Evolutionary conservation across 2,113 vertebrate species (phyloP).

Genomic region (Aleadryas rufinucha): DNA sequence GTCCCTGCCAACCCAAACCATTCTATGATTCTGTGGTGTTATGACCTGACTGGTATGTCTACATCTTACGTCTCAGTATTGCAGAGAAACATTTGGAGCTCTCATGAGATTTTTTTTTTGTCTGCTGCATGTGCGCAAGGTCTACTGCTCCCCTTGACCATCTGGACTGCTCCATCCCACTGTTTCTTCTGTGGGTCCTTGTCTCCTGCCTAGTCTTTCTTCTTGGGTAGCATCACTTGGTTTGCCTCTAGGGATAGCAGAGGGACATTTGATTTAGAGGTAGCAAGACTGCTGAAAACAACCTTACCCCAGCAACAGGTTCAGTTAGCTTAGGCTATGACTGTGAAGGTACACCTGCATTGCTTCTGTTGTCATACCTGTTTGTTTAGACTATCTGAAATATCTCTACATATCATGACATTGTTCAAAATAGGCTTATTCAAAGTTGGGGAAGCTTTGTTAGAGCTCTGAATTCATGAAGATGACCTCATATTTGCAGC

Average conservation of each 20-base stretch:
- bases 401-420: background rate
- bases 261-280: background rate
- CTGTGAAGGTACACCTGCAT: background rate
- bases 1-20: background rate
- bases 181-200: background rate
- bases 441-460: background rate
- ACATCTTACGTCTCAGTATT: fast-evolving
- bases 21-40: background rate
- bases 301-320: background rate
- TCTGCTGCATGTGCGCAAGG: background rate
- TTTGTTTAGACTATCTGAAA: background rate
- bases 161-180: background rate
- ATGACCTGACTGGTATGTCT: background rate
- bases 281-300: background rate
- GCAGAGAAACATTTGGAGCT: background rate
- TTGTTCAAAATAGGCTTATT: background rate
- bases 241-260: background rate
- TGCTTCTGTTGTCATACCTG: background rate
- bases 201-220: background rate
- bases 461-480: background rate
- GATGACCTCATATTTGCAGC: background rate
- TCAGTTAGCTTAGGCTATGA: background rate
- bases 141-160: background rate
- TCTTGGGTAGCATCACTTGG: background rate
- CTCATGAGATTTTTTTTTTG: background rate